Evolutionary conservation across 2,797 vertebrate species (phyloP), one percentile per base, ranked within the genome.

Genomic region (Etheostoma perlongum): DNA sequence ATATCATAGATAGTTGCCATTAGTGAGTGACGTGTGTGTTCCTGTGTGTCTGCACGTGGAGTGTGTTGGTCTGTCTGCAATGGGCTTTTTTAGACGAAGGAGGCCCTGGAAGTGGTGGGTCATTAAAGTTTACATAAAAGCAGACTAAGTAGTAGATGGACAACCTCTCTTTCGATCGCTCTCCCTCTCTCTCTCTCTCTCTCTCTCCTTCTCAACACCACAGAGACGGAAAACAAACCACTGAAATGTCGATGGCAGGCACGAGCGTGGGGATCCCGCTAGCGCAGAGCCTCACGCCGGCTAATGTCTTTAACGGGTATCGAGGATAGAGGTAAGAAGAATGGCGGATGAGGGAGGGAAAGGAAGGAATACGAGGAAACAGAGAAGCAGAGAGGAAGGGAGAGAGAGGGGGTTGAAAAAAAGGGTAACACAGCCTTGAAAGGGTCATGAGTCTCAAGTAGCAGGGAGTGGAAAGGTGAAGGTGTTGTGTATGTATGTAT

Each of bases 231-330:
- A 92, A 92, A 90, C 87, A 92, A 92, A 88, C 88, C 79, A 55
- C 83, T 79, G 88, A 86, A 92, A 92, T 91, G 83, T 88, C 71
- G 74, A 89, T 74, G 91, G 89, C 90, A 92, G 84, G 85, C 78
- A 61, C 23, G 57, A 83, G 82, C 61, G 74, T 44, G 70, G 86
- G 81, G 88, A 90, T 92, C 83, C 84, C 85, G 62, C 76, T 81
- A 87, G 90, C 44, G 54, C 78, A 60, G 61, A 74, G 76, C 85
- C 85, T 84, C 88, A 64, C 81, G 65, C 25, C 16, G 25, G 75
- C 88, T 93, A 93, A 95, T 94, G 91, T 90, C 90, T 94, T 94
- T 92, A 93, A 80, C 92, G 77, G 93, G 84, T 92, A 88, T 89
- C 13, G 53, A 77, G 85, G 87, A 92, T 60, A 92, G 84, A 91